A percentile compares a stretch with the other conserved stretches of the same genome.
Conservation (phyloP, 2,113 vertebrate species). For the Hoplias malabaricus region DNA sequence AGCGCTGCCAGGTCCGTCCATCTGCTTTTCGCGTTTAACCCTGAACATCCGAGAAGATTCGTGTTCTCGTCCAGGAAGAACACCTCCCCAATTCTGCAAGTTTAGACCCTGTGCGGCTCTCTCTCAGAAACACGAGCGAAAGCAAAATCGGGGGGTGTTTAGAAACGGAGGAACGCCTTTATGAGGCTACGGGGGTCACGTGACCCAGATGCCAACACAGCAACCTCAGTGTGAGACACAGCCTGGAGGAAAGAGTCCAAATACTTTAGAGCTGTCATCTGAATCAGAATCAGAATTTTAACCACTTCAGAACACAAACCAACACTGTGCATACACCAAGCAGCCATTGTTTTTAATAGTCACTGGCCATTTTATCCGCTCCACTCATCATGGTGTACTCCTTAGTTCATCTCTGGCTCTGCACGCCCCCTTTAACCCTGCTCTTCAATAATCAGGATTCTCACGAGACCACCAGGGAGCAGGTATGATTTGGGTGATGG, state of each 20-base stretch:
- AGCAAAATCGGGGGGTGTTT: not conserved
- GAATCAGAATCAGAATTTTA: no score
- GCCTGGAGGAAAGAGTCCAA: not conserved
- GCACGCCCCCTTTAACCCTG: no score
- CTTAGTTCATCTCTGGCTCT: no score
- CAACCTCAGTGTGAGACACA: constrained; percentile 40
- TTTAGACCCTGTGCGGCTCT: not conserved
- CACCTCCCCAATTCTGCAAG: not conserved
- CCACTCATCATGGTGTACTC: no score
- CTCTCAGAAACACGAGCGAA: not conserved
- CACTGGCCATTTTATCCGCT: no score
- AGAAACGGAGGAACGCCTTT: not conserved
- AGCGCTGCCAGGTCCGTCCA: constrained; percentile 55
- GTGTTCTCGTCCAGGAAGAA: not conserved
- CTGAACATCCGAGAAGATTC: not conserved
- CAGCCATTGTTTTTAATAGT: no score
- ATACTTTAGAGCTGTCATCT: not conserved
- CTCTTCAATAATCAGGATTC: no score
- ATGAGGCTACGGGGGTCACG: constrained; percentile 35
- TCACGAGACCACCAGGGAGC: no score
- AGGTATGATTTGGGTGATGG: no score
- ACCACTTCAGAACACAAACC: no score
- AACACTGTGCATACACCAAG: no score
- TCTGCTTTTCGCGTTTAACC: constrained; percentile 52
- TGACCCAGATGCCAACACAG: constrained; percentile 73